Percentiles rank a stretch among this genome's conserved stretches.
These are phyloP conservation scores for Nothocercus nigrocapillus DNA, from an alignment of 2,113 vertebrate genomes.

Conservation along the genomic window DNA sequence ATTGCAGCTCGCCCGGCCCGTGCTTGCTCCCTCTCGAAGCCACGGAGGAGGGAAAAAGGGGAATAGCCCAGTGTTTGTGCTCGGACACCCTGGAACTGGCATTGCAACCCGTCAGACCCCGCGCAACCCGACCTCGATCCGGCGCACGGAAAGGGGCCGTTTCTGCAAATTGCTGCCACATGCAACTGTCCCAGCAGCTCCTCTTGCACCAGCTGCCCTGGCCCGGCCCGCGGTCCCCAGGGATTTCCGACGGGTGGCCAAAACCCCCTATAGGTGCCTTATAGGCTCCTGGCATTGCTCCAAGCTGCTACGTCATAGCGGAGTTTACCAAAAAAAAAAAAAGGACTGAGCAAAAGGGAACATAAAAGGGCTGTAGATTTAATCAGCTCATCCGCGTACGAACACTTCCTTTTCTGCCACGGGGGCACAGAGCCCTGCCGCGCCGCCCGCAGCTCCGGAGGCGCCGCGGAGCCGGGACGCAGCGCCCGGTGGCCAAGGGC, in stretches of 20 bases:
- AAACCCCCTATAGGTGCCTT: background rate
- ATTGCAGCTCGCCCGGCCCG: too few species aligned
- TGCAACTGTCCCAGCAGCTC: too few species aligned
- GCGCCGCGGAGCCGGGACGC: too few species aligned
- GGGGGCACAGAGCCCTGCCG: too few species aligned
- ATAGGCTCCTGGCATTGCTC: background rate
- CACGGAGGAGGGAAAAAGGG: too few species aligned
- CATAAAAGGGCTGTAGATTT: background rate
- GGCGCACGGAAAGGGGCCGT: background rate
- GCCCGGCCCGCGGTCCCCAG: too few species aligned
- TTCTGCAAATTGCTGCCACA: too few species aligned
- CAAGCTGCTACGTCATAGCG: background rate
- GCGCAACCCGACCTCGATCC: background rate
- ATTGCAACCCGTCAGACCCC: background rate
- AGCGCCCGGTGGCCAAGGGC: background rate
- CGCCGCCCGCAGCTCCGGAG: background rate
- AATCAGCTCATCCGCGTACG: background rate
- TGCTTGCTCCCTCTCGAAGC: too few species aligned
- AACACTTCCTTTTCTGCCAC: background rate
- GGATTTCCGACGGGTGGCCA: background rate
- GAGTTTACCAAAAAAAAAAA: background rate
- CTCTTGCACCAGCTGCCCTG: too few species aligned
- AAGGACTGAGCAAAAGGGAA: background rate
- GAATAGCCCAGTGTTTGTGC: too few species aligned
- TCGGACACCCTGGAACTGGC: too few species aligned